Evolutionary conservation across 2,888 invertebrate genomes (phyloP).

Genomic region (Drosophila nigricruria): DNA sequence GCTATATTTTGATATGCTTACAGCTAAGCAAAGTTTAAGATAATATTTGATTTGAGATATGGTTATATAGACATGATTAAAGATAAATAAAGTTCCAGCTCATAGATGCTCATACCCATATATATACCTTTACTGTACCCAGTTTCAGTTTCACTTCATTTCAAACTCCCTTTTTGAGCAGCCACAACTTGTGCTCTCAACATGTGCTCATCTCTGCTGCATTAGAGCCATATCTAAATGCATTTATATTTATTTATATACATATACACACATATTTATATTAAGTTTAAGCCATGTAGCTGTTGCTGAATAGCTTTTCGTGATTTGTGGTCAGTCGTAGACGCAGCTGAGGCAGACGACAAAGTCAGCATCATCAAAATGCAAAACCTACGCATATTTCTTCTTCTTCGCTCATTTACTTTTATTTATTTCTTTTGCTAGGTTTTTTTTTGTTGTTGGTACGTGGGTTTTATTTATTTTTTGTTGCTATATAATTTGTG

Average conservation of each 20-base stretch:
- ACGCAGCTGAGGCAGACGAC: constrained; percentile 15
- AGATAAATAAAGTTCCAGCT: background rate
- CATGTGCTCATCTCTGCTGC: constrained; percentile 35
- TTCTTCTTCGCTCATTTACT: constrained; percentile 31
- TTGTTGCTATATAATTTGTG: constrained; percentile 52
- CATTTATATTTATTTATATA: constrained; percentile 7
- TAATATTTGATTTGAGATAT: background rate
- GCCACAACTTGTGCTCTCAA: background rate
- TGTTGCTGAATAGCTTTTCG: constrained; percentile 43
- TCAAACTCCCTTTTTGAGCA: background rate
- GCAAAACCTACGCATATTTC: constrained; percentile 68
- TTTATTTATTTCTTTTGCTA: constrained; percentile 42
- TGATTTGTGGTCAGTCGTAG: constrained; percentile 44
- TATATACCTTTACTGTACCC: no score
- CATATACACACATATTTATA: constrained; percentile 5
- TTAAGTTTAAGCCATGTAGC: constrained; percentile 11
- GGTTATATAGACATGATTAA: background rate
- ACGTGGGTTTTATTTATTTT: constrained; percentile 64
- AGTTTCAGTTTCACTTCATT: background rate
- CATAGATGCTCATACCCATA: background rate
- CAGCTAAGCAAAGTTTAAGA: background rate
- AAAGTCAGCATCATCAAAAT: constrained; percentile 62
- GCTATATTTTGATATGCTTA: background rate
- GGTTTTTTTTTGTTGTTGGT: constrained; percentile 3
- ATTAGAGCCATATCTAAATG: constrained; percentile 24